These are phyloP conservation scores for Musca vetustissima DNA, from an alignment of 1,140 invertebrate species.

Conservation along the genomic window DNA sequence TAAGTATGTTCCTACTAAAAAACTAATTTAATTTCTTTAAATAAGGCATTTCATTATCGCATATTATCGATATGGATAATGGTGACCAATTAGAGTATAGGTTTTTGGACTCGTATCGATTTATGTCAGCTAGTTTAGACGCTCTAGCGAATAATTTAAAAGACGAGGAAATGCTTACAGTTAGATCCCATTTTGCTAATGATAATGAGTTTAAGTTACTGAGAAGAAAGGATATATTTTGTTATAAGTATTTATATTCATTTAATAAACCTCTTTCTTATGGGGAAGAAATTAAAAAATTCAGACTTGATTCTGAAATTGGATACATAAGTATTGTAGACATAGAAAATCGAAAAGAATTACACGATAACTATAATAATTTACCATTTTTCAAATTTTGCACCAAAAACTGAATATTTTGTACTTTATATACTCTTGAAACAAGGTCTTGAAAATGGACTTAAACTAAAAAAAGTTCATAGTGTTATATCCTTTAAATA, in stretches of 20 bases:
- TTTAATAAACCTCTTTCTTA: constrained; percentile 51
- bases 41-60: constrained; percentile 48
- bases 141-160: no score
- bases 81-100: not conserved
- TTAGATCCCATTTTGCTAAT: no score
- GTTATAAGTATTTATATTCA: constrained; percentile 25
- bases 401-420: constrained; percentile 54
- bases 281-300: no score
- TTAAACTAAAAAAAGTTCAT: constrained; percentile 58
- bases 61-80: constrained; percentile 42
- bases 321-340: constrained; percentile 57
- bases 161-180: constrained; percentile 28
- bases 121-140: no score
- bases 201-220: no score
- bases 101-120: no score
- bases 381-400: constrained; percentile 33
- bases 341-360: constrained; percentile 45
- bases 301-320: no score
- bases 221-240: constrained; percentile 19
- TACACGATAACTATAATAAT: constrained; percentile 30
- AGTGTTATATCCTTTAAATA: constrained; percentile 59
- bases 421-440: constrained; percentile 59
- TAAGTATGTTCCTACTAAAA: not conserved
- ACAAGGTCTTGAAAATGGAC: constrained; percentile 55
- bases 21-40: not conserved